These are phyloP conservation scores for Acanthococcus lagerstroemiae DNA, from an alignment of 2,888 invertebrate genomes.

Conservation along the genomic window DNA sequence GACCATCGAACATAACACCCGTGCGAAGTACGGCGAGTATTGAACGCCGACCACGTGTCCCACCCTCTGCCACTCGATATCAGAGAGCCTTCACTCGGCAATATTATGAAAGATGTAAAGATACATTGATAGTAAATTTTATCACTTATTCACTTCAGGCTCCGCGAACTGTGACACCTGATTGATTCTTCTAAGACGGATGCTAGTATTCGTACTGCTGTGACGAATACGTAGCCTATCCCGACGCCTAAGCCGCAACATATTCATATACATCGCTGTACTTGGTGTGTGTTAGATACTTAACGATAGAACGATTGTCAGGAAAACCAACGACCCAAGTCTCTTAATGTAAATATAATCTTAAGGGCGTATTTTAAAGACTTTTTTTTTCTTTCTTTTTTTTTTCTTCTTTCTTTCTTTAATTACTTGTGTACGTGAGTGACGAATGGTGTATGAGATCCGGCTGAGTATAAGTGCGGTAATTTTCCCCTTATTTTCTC, in stretches of 20 bases:
- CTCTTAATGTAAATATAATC: constrained; percentile 30
- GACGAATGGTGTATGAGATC: too few relatives aligned
- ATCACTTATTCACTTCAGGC: not conserved
- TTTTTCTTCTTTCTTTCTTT: constrained; percentile 14
- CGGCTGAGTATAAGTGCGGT: too few relatives aligned
- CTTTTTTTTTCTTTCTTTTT: constrained; percentile 10
- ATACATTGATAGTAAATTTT: not conserved
- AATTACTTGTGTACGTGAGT: not conserved
- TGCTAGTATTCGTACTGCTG: not conserved
- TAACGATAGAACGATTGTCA: constrained; percentile 29
- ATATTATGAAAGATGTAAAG: not conserved
- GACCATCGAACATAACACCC: constrained; percentile 20
- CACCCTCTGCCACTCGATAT: not conserved
- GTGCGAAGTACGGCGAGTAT: constrained; percentile 6
- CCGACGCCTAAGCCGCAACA: too few relatives aligned
- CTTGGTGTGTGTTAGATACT: constrained; percentile 26
- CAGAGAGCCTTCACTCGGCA: not conserved
- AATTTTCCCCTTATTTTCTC: not conserved
- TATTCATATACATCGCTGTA: constrained; percentile 6
- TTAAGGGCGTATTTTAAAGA: constrained; percentile 16
- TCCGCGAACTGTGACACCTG: not conserved
- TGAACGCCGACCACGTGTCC: not conserved
- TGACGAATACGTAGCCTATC: not conserved
- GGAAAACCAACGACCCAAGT: constrained; percentile 30
- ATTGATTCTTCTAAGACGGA: too few relatives aligned